Base-by-base conservation (phyloP, 2,113 vertebrate species). In the Bombycilla garrulus region DNA sequence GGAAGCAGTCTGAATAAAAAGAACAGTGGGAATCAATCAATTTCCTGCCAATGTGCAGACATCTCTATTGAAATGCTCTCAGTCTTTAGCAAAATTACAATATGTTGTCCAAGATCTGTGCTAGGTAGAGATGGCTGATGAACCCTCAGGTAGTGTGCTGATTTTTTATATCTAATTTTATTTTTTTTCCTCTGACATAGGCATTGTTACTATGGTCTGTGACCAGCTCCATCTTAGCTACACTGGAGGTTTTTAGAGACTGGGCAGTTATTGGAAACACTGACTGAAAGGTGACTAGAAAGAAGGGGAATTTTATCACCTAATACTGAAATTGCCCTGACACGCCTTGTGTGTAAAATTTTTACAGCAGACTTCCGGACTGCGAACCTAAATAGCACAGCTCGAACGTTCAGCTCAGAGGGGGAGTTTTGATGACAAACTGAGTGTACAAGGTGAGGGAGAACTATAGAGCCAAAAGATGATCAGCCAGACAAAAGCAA, bases 251-350 rank as follows among this genome's bases (percentile, higher is more conserved):
- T 58, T 44, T 42, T n/a, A 66, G 57, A 84, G 70, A 44, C 48
- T 22, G 61, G 81, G 36, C 47, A 65, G 58, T 40, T 69, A 56
- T 33, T 91, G 91, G 67, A 95, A 94, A 73, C 26, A 44, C 11
- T 88, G 67, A 62, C 54, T 92, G 81, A 73, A n/a, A 12, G 23
- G 22, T 80, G 61, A 56, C 13, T 28, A 57, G 74, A 82, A 90
- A 73, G 62, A 86, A 85, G 85, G 74, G 58, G 71, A 80, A 86
- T 65, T 93, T 92, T 79, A 23, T 82, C 79, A 28, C 54, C 67
- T 90, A 61, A 90, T 93, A 86, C 23, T 81, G 81, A 94, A 94
- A 95, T 94, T 82, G 12, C 74, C 61, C 61, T 88, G 53, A 85
- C 78, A 35, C 5, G 31, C 28, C 42, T 61, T 24, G 28, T 53